phyloP scores from a whole-genome alignment of 2,113 vertebrate species.

The Entelurus aequoreus region DNA sequence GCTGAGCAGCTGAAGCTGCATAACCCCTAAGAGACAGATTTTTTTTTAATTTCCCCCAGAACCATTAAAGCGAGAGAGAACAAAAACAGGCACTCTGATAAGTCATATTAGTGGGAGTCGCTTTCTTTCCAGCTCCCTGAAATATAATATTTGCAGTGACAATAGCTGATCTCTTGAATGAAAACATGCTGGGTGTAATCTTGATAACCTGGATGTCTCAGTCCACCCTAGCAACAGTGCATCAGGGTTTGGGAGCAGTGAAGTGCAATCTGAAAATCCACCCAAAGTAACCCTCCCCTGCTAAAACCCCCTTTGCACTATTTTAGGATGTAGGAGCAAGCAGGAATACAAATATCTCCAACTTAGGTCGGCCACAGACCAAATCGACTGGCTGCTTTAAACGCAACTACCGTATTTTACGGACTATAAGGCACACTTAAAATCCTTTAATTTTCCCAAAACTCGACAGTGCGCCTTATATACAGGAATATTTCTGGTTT shows the following conservation, averaged over 20 bases:
- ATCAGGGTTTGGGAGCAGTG: slow-evolving; percentile 38
- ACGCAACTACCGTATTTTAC: no score
- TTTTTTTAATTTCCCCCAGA: slow-evolving; percentile 38
- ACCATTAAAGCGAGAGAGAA: slow-evolving; percentile 35
- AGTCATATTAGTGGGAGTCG: slow-evolving; percentile 59
- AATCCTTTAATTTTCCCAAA: no score
- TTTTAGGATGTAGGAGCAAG: slow-evolving; percentile 1
- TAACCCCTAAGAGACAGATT: slow-evolving; percentile 49
- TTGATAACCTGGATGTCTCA: slow-evolving; percentile 16
- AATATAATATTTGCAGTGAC: slow-evolving; percentile 60
- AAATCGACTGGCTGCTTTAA: no score
- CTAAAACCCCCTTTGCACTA: slow-evolving; percentile 1
- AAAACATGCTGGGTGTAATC: slow-evolving; percentile 38
- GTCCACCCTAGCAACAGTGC: slow-evolving; percentile 38
- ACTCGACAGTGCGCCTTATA: no score
- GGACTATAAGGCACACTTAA: no score
- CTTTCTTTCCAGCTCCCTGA: slow-evolving; percentile 49
- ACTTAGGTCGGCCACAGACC: no score
- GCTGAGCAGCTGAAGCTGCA: slow-evolving; percentile 57
- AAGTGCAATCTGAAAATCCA: slow-evolving; percentile 14
- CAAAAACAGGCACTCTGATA: slow-evolving; percentile 54
- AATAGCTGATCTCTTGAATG: slow-evolving; percentile 59
- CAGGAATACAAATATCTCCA: slow-evolving; percentile 3
- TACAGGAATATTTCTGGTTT: no score
- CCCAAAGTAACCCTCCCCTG: background rate